phyloP scores from a whole-genome alignment of 1,140 invertebrate genomes.

The Belonocnema kinseyi region DNA sequence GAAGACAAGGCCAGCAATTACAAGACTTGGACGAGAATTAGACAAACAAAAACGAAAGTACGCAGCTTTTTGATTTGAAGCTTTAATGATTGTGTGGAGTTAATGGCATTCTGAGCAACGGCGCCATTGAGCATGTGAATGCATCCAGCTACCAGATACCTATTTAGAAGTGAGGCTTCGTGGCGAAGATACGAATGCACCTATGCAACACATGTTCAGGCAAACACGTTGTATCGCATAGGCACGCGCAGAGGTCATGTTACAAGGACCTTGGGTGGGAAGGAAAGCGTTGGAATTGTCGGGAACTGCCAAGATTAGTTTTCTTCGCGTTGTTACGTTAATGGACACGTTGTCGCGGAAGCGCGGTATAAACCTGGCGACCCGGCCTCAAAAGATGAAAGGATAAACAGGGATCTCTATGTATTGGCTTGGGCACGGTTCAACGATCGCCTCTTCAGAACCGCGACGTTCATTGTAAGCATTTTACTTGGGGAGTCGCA shows the following conservation, averaged over 20 bases:
- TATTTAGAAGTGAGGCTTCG: conserved; percentile 15
- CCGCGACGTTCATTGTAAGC: conserved; percentile 29
- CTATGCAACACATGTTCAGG: conserved; percentile 20
- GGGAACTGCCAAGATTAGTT: conserved; percentile 56
- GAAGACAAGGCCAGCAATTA: neutral
- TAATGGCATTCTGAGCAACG: neutral
- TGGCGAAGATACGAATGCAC: conserved; percentile 10
- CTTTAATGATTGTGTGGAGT: conserved; percentile 14
- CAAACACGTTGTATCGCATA: conserved; percentile 30
- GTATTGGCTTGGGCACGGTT: conserved; percentile 12
- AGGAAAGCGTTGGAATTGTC: conserved; percentile 56
- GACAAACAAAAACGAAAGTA: conserved; percentile 16
- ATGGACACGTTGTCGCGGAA: conserved; percentile 64
- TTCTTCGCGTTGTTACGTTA: conserved; percentile 61
- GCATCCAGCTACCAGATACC: conserved; percentile 19
- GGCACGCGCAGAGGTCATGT: conserved; percentile 56
- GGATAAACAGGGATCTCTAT: conserved; percentile 41
- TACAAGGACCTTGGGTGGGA: conserved; percentile 49
- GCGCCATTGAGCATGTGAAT: conserved; percentile 18
- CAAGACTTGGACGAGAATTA: neutral
- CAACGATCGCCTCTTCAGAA: conserved; percentile 29
- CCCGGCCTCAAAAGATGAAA: conserved; percentile 40
- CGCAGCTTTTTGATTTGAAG: neutral
- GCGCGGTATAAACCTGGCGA: conserved; percentile 40
- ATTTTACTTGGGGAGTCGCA: conserved; percentile 20